Evolutionary conservation across 2,113 vertebrate species (phyloP).

Genomic region (Ageneiosus marmoratus): DNA sequence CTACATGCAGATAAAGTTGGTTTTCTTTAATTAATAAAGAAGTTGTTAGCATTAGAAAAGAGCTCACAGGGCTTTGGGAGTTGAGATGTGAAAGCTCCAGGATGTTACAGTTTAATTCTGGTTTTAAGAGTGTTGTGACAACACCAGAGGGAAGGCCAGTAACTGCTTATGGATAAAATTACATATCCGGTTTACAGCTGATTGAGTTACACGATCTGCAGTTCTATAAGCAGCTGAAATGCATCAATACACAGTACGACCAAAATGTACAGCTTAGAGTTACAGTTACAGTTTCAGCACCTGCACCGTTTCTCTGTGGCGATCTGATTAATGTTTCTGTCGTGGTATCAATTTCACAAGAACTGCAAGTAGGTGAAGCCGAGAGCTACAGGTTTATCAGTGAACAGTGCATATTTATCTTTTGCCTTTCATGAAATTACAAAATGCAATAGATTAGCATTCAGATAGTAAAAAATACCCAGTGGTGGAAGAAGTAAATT

Average conservation of each 20-base stretch:
- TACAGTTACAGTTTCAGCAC: neutral
- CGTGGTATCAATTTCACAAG: neutral
- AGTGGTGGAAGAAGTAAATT: neutral
- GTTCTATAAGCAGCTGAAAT: neutral
- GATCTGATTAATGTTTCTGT: neutral
- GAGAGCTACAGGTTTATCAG: neutral
- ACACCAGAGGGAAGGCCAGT: neutral
- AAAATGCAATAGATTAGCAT: neutral
- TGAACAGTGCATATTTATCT: neutral
- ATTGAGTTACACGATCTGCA: neutral
- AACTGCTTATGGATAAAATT: neutral
- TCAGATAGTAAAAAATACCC: neutral
- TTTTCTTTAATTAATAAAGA: too few species aligned
- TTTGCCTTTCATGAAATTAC: neutral
- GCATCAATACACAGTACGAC: neutral
- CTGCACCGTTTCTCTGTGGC: neutral
- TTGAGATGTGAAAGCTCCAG: neutral
- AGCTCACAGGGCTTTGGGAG: too few species aligned
- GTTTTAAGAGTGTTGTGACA: neutral
- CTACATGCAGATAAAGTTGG: too few species aligned
- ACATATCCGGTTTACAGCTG: neutral
- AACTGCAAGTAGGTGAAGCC: neutral
- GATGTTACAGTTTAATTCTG: neutral
- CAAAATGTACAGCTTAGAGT: neutral
- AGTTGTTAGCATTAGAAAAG: too few species aligned